Conservation (phyloP, 2,113 vertebrate species). For the Typhlomys cinereus region DNA sequence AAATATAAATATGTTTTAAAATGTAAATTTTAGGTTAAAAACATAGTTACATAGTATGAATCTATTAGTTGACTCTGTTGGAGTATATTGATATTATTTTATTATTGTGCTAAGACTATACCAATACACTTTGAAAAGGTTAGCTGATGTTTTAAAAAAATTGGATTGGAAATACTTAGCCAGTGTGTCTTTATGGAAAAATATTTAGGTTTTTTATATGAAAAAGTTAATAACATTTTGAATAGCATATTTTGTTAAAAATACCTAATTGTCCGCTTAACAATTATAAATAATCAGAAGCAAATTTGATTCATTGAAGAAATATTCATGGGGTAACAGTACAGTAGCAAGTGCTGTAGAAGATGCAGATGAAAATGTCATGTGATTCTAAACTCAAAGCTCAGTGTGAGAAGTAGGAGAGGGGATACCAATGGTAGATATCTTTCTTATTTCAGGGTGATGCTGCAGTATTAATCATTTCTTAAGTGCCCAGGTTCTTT, state of each 20-base stretch:
- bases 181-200: background rate
- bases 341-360: background rate
- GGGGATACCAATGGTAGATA: background rate
- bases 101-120: slow-evolving; percentile 16
- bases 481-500: background rate
- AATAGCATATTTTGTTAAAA: slow-evolving; percentile 24
- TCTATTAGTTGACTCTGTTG: background rate
- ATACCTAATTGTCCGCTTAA: background rate
- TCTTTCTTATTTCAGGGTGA: background rate
- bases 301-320: slow-evolving; percentile 18
- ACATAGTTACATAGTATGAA: background rate
- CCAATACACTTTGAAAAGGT: background rate
- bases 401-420: background rate
- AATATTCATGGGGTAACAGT: background rate
- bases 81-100: slow-evolving; percentile 3
- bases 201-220: slow-evolving; percentile 42
- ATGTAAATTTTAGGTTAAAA: slow-evolving; percentile 21
- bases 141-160: background rate
- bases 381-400: background rate
- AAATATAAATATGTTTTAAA: slow-evolving; percentile 31
- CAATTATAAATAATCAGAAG: background rate
- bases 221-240: slow-evolving; percentile 30
- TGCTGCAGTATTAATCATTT: background rate
- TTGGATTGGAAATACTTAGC: background rate
- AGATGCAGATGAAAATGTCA: background rate